phyloP scores from a whole-genome alignment of 2,888 invertebrate species.

The Axea sp. region DNA sequence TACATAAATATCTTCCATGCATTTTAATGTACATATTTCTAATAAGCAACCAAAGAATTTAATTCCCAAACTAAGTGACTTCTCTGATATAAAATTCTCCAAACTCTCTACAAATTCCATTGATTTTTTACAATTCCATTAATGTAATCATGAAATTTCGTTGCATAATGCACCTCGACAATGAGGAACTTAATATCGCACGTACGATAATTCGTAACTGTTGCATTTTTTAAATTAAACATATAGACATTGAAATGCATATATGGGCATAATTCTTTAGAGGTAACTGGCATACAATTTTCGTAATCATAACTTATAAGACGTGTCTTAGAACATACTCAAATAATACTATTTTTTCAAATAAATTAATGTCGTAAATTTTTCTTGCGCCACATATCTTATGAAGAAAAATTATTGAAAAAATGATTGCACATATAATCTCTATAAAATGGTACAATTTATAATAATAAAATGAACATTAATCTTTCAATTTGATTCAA shows the following conservation, averaged over 20 bases:
- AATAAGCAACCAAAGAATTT: neutral
- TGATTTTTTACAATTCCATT: slow-evolving; percentile 10
- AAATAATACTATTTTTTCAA: slow-evolving; percentile 45
- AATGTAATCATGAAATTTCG: slow-evolving; percentile 38
- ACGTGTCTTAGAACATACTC: slow-evolving; percentile 22
- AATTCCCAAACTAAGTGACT: slow-evolving; percentile 4
- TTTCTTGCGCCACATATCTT: slow-evolving; percentile 10
- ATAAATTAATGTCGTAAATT: slow-evolving; percentile 52
- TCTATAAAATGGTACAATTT: too few relatives aligned
- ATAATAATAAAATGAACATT: too few relatives aligned
- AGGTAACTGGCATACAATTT: slow-evolving; percentile 38
- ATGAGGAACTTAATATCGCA: slow-evolving; percentile 43
- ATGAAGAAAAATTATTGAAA: too few relatives aligned
- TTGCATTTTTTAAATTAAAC: slow-evolving; percentile 44
- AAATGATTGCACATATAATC: slow-evolving; percentile 44
- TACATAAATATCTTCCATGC: slow-evolving; percentile 5
- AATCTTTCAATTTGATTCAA: too few relatives aligned
- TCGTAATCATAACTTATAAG: slow-evolving; percentile 38
- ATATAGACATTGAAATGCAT: slow-evolving; percentile 27
- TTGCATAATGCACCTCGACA: slow-evolving; percentile 32
- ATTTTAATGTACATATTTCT: slow-evolving; percentile 10
- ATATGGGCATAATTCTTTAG: slow-evolving; percentile 18
- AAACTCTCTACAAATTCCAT: slow-evolving; percentile 27
- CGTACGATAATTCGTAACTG: slow-evolving; percentile 36
- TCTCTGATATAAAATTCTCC: slow-evolving; percentile 12